These are phyloP conservation scores for Typhlichthys eigenmanni DNA, from an alignment of 2,797 vertebrate species.

Conservation along the genomic window DNA sequence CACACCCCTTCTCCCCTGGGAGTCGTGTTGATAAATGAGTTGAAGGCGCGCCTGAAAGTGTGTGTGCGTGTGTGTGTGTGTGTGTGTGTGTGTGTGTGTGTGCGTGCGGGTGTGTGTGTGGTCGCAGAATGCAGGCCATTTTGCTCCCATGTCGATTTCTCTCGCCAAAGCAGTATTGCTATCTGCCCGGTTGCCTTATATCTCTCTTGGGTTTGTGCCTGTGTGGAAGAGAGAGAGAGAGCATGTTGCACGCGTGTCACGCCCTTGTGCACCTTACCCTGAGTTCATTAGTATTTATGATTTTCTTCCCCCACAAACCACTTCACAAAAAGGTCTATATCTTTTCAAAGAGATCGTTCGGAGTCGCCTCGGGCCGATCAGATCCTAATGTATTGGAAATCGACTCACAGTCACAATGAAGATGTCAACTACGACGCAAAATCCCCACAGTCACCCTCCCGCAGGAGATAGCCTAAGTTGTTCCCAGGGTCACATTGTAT, in stretches of 20 bases:
- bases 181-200: background rate
- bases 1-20: slow-evolving; percentile 50
- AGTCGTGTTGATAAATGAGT: slow-evolving; percentile 67
- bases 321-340: slow-evolving; percentile 36
- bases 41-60: slow-evolving; percentile 51
- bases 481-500: slow-evolving; percentile 59
- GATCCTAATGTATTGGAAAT: slow-evolving; percentile 63
- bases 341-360: slow-evolving; percentile 67
- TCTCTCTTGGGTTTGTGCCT: background rate
- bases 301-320: slow-evolving; percentile 16
- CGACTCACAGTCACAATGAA: slow-evolving; percentile 62
- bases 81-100: slow-evolving; percentile 2
- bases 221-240: background rate
- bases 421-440: slow-evolving; percentile 66
- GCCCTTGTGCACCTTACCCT: slow-evolving; percentile 27
- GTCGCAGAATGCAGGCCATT: slow-evolving; percentile 26
- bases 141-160: slow-evolving; percentile 25
- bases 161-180: background rate
- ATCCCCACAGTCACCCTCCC: slow-evolving; percentile 38
- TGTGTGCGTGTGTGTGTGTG: slow-evolving; percentile 5
- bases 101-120: slow-evolving; percentile 11
- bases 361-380: slow-evolving; percentile 61
- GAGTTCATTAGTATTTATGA: slow-evolving; percentile 79
- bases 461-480: slow-evolving; percentile 29
- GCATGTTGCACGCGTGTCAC: slow-evolving; percentile 10